Percentiles rank a stretch among this genome's conserved stretches.
phyloP scores from a whole-genome alignment of 1,140 invertebrate species.

The Bombus haemorrhoidalis region DNA sequence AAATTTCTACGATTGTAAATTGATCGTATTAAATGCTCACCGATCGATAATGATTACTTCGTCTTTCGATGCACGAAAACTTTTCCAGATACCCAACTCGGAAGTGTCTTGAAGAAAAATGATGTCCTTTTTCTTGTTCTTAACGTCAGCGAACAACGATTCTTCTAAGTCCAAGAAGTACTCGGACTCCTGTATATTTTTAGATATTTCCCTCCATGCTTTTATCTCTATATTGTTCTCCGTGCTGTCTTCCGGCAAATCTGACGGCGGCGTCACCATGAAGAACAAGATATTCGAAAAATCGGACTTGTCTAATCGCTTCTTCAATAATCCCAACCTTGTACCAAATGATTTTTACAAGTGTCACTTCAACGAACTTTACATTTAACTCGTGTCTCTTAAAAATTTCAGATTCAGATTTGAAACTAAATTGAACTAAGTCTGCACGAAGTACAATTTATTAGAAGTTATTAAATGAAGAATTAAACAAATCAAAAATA shows the following conservation, averaged over 20 bases:
- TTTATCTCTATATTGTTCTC: constrained; percentile 65
- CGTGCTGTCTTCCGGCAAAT: constrained; percentile 20
- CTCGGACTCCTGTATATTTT: constrained; percentile 45
- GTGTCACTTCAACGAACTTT: neutral
- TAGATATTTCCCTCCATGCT: constrained; percentile 65
- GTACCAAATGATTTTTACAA: neutral
- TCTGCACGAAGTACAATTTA: no score
- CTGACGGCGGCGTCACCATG: constrained; percentile 60
- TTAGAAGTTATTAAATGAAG: no score
- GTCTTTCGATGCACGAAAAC: constrained; percentile 70
- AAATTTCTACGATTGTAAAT: neutral
- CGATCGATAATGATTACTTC: constrained; percentile 76
- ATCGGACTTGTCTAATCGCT: constrained; percentile 68
- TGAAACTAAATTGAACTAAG: neutral
- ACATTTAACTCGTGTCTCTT: neutral
- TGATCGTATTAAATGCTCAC: constrained; percentile 52
- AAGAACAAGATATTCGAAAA: constrained; percentile 71
- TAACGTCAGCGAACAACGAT: constrained; percentile 31
- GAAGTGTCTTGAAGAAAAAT: constrained; percentile 68
- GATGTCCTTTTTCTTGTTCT: constrained; percentile 56
- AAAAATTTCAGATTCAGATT: neutral
- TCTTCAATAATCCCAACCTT: constrained; percentile 72
- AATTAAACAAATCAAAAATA: no score
- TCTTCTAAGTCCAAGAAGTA: constrained; percentile 21
- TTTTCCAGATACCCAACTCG: constrained; percentile 68